Evolutionary conservation across 2,888 invertebrate genomes (phyloP).

Genomic region (Drosophila anomelani): DNA sequence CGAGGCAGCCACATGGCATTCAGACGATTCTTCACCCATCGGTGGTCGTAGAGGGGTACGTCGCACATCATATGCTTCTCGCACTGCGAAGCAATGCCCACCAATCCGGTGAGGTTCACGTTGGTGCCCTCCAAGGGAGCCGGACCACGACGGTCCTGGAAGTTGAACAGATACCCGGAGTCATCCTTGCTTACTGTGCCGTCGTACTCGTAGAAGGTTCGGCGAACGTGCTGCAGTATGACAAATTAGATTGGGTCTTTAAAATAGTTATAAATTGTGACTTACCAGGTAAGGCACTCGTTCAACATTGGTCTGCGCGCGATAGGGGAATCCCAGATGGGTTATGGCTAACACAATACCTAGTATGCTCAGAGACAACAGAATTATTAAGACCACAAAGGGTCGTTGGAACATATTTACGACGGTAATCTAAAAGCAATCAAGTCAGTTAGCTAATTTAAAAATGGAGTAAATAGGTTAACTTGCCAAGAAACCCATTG

Average conservation of each 20-base stretch:
- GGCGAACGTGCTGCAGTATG: constrained; percentile 84
- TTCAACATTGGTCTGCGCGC: neutral
- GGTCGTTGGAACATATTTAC: constrained; percentile 56
- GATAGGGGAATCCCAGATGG: constrained; percentile 5
- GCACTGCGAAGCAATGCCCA: constrained; percentile 65
- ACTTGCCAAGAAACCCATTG: constrained; percentile 81
- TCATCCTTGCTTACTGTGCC: constrained; percentile 82
- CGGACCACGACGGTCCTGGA: constrained; percentile 83
- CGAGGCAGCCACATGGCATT: constrained; percentile 73
- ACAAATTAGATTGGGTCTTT: no score
- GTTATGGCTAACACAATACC: constrained; percentile 81
- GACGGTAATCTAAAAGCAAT: constrained; percentile 7
- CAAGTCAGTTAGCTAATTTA: neutral
- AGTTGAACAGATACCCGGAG: constrained; percentile 85
- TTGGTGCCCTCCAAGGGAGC: constrained; percentile 43
- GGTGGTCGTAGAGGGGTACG: constrained; percentile 72
- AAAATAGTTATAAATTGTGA: fast-evolving
- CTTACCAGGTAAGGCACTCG: neutral
- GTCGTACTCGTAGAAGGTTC: constrained; percentile 84
- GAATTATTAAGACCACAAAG: constrained; percentile 34
- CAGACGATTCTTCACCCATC: constrained; percentile 60
- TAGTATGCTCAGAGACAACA: constrained; percentile 31
- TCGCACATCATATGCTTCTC: constrained; percentile 77
- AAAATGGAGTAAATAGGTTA: neutral
- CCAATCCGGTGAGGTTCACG: constrained; percentile 60